These are phyloP conservation scores for Ceratosolen solmsi DNA, from an alignment of 1,140 invertebrate genomes.

Conservation along the genomic window DNA sequence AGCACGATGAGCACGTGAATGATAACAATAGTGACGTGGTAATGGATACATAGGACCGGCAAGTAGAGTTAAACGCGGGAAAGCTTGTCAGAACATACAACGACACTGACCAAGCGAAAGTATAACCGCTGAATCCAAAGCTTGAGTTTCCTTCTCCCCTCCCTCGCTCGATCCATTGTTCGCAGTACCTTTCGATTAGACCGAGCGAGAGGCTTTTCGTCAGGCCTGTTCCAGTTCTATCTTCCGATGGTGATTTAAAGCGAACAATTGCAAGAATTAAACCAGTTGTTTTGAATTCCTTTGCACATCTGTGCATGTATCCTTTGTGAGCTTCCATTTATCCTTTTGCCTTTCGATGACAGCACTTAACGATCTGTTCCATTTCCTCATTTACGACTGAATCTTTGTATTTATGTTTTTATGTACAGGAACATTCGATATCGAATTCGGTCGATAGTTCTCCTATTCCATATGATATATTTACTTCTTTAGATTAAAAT, in stretches of 20 bases:
- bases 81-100: conserved; percentile 56
- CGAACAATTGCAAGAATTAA: conserved; percentile 52
- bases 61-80: conserved; percentile 19
- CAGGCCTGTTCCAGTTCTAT: conserved; percentile 33
- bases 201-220: conserved; percentile 52
- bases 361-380: conserved; percentile 2
- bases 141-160: conserved; percentile 2
- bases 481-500: no score
- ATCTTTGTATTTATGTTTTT: no score
- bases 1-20: background rate
- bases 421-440: no score
- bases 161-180: conserved; percentile 5
- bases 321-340: background rate
- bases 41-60: conserved; percentile 5
- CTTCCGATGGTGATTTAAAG: conserved; percentile 55
- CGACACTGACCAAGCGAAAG: conserved; percentile 54
- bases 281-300: conserved; percentile 52
- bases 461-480: no score
- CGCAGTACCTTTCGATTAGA: conserved; percentile 51
- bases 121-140: conserved; percentile 53
- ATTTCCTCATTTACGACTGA: conserved; percentile 17
- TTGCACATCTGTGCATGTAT: background rate
- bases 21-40: background rate
- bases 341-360: background rate
- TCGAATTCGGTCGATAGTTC: no score